These are phyloP conservation scores for Ormia ochracea DNA, from an alignment of 2,888 invertebrate genomes.

Conservation along the genomic window DNA sequence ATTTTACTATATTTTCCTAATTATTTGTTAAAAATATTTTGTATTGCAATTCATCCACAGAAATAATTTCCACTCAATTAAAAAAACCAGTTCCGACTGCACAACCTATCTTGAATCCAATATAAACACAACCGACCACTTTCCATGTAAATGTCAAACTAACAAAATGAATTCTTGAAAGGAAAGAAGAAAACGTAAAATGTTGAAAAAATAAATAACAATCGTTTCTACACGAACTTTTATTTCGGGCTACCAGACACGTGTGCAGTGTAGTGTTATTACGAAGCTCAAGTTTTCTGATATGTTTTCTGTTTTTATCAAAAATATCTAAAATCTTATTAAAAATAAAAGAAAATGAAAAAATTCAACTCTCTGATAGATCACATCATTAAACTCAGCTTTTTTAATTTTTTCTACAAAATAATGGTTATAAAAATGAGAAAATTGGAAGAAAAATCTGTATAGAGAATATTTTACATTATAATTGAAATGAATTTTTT, in stretches of 20 bases:
- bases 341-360: too few relatives aligned
- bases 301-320: too few relatives aligned
- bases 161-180: conserved; percentile 34
- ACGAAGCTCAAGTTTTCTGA: too few relatives aligned
- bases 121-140: conserved; percentile 50
- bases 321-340: too few relatives aligned
- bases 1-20: neutral
- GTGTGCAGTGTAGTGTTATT: too few relatives aligned
- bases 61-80: conserved; percentile 18
- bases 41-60: neutral
- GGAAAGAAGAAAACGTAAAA: conserved; percentile 37
- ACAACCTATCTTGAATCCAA: neutral
- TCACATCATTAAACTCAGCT: too few relatives aligned
- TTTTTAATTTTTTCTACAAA: too few relatives aligned
- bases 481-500: too few relatives aligned
- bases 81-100: neutral
- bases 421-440: too few relatives aligned
- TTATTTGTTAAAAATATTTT: neutral
- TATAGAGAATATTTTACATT: too few relatives aligned
- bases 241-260: neutral
- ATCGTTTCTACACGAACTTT: conserved; percentile 18
- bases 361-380: too few relatives aligned
- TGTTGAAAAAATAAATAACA: conserved; percentile 22
- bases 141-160: conserved; percentile 62
- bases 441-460: too few relatives aligned